phyloP scores from a whole-genome alignment of 2,113 vertebrate species.

The Pelusios castaneus region DNA sequence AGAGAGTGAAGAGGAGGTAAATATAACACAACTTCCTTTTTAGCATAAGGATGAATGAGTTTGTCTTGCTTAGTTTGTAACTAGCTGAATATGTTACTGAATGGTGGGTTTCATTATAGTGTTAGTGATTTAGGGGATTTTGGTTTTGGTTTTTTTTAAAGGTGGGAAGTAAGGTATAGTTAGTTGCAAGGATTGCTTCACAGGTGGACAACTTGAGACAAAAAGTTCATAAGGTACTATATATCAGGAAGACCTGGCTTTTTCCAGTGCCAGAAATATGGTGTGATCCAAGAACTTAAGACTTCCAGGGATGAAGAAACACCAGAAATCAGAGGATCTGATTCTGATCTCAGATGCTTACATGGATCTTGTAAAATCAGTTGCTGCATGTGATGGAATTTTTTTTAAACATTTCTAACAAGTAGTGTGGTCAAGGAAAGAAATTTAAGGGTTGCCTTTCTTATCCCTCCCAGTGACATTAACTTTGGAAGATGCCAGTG shows the following conservation, averaged over 20 bases:
- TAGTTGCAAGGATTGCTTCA: neutral
- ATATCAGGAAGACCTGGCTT: neutral
- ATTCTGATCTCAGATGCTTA: neutral
- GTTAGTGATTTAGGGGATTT: neutral
- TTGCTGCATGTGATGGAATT: neutral
- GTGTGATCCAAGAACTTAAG: neutral
- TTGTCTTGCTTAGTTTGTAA: neutral
- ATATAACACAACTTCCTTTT: neutral
- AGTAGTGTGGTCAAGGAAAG: neutral
- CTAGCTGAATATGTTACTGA: neutral
- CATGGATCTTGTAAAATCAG: neutral
- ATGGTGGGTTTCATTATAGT: neutral
- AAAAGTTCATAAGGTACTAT: neutral
- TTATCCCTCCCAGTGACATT: neutral
- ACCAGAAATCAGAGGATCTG: neutral
- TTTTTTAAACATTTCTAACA: neutral
- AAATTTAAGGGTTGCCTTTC: neutral
- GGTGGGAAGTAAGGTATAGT: neutral
- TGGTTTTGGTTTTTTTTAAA: rapidly evolving
- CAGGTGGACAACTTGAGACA: neutral
- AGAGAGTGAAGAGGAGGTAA: constrained; percentile 83
- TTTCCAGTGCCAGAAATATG: neutral
- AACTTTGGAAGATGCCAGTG: neutral
- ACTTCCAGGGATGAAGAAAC: neutral
- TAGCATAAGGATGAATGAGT: neutral